These are phyloP conservation scores for Poecilia velifera DNA, from an alignment of 2,797 vertebrate genomes.

Conservation along the genomic window DNA sequence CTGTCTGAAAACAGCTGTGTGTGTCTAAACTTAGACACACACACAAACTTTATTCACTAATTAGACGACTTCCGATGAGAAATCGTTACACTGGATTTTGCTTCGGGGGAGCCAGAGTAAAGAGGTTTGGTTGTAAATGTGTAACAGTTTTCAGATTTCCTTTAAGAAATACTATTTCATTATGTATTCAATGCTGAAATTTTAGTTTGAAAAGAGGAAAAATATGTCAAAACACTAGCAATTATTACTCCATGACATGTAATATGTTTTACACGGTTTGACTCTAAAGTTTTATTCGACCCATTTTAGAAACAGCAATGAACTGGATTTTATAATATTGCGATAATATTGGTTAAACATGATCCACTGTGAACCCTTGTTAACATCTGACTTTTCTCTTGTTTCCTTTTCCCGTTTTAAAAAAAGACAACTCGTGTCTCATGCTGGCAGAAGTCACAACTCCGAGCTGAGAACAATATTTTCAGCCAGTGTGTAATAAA, in stretches of 20 bases:
- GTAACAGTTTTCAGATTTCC: neutral
- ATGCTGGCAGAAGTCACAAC: conserved; percentile 40
- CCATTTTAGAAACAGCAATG: neutral
- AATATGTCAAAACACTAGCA: neutral
- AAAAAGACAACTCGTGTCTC: conserved; percentile 31
- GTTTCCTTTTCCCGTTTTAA: conserved; percentile 24
- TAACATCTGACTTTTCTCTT: neutral
- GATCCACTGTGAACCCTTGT: neutral
- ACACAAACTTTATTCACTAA: neutral
- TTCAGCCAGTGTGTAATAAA: conserved; percentile 24
- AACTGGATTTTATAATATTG: neutral
- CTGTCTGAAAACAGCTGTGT: neutral
- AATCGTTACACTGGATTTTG: neutral
- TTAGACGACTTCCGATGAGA: neutral
- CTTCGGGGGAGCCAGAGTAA: neutral
- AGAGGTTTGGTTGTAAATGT: neutral
- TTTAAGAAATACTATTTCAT: neutral
- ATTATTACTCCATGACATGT: neutral
- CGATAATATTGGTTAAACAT: neutral
- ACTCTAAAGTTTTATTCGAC: neutral
- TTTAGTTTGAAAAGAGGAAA: neutral
- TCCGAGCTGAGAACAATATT: conserved; percentile 40
- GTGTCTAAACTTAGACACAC: neutral
- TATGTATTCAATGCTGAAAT: neutral
- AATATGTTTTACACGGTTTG: neutral